Percentiles rank a stretch among this genome's conserved stretches.
Evolutionary conservation across 2,113 vertebrate species (phyloP).

Genomic region (Chrysemys picta): DNA sequence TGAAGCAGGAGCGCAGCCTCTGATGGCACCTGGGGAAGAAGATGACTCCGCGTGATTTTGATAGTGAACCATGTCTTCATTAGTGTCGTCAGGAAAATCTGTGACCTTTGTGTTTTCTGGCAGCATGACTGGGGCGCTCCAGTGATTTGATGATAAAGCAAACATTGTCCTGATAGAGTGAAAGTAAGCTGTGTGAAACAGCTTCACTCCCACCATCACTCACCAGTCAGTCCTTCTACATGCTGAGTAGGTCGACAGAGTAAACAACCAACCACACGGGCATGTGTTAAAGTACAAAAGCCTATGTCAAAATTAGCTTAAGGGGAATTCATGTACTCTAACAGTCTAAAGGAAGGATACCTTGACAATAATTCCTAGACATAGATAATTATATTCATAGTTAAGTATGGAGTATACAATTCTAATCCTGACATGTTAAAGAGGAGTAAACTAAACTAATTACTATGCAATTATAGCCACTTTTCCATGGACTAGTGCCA

Average conservation of each 20-base stretch:
- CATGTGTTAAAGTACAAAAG: not conserved
- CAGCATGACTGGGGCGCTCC: not conserved
- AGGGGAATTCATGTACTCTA: not conserved
- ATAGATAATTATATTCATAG: not conserved
- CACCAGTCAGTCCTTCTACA: not conserved
- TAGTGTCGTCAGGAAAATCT: not conserved
- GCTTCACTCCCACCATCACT: not conserved
- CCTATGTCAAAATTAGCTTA: not conserved
- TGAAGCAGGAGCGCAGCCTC: not conserved
- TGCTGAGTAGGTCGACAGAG: too few relatives aligned
- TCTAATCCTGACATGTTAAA: not conserved
- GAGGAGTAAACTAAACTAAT: not conserved
- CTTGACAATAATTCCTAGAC: not conserved
- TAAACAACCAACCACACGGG: not conserved
- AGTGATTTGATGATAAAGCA: not conserved
- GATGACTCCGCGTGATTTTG: not conserved
- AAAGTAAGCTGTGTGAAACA: not conserved
- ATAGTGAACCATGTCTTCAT: not conserved
- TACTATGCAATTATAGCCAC: not conserved
- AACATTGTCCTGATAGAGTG: not conserved
- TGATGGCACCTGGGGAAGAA: not conserved
- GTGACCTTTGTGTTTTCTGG: not conserved
- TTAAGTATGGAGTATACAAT: not conserved
- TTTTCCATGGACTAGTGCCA: not conserved
- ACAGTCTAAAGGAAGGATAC: not conserved